phyloP scores from a whole-genome alignment of 2,888 invertebrate species.

The Icerya purchasi region DNA sequence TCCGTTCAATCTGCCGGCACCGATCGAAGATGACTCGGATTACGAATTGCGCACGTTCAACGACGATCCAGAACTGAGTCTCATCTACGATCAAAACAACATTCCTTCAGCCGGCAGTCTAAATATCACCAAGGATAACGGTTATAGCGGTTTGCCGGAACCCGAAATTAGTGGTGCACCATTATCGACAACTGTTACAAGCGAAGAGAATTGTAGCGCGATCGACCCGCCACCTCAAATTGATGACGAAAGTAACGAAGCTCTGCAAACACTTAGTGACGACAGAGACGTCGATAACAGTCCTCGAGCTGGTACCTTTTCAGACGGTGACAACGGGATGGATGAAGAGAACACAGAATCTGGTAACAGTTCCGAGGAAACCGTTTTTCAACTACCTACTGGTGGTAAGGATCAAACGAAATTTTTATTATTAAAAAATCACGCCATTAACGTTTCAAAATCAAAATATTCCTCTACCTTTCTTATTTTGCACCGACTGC shows the following conservation, averaged over 20 bases:
- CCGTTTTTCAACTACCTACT: not conserved
- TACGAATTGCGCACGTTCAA: not conserved
- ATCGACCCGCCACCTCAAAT: too few species aligned
- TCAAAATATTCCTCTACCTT: too few species aligned
- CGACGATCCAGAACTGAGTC: not conserved
- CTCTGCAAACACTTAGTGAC: not conserved
- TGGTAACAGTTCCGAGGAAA: not conserved
- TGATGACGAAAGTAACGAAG: not conserved
- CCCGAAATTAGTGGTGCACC: not conserved
- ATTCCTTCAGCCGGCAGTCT: not conserved
- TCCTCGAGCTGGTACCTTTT: not conserved
- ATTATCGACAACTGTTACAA: not conserved
- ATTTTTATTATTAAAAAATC: too few species aligned
- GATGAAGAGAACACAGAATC: not conserved
- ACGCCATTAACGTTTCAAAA: too few species aligned
- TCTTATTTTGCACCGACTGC: too few species aligned
- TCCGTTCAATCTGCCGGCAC: too few species aligned
- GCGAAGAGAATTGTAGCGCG: not conserved
- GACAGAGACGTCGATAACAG: not conserved
- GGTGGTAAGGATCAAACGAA: too few species aligned
- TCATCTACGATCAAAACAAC: not conserved
- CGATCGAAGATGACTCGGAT: too few species aligned
- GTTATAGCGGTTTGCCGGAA: not conserved
- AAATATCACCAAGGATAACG: not conserved
- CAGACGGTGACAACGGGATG: not conserved